Conservation (phyloP, 2,888 invertebrate genomes). For the Ceratothoa steindachneri region DNA sequence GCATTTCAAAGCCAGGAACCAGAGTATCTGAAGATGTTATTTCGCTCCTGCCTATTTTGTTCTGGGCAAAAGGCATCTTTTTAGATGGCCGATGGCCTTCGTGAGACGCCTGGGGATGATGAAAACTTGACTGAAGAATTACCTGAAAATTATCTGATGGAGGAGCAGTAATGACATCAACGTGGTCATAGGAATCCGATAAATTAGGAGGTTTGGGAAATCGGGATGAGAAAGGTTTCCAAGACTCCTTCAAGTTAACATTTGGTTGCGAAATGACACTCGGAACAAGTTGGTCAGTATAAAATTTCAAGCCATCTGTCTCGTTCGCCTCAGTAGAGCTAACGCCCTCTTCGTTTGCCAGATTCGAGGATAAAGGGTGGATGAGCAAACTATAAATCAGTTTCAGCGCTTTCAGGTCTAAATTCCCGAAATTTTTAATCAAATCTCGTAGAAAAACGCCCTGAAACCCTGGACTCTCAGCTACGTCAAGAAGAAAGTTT, state of each 20-base stretch:
- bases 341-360: not conserved
- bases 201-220: slow-evolving; percentile 5
- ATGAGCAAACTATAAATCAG: slow-evolving; percentile 37
- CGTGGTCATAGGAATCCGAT: slow-evolving; percentile 13
- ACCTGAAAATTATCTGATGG: slow-evolving; percentile 32
- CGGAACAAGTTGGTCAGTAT: not conserved
- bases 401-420: slow-evolving; percentile 39
- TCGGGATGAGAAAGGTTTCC: slow-evolving; percentile 8
- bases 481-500: slow-evolving; percentile 34
- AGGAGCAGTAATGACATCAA: slow-evolving; percentile 45
- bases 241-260: not conserved
- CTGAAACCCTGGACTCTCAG: slow-evolving; percentile 33
- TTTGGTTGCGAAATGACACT: not conserved
- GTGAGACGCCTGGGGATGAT: not conserved
- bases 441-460: slow-evolving; percentile 36
- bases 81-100: not conserved
- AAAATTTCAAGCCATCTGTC: not conserved
- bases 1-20: slow-evolving; percentile 36
- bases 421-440: slow-evolving; percentile 34
- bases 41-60: not conserved
- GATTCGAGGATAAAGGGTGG: slow-evolving; percentile 20
- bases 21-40: slow-evolving; percentile 21
- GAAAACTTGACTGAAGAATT: slow-evolving; percentile 35
- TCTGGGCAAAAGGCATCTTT: not conserved
- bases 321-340: not conserved